A percentile compares a stretch with the other conserved stretches of the same genome.
Evolutionary conservation across 2,113 vertebrate species (phyloP).

Genomic region (Peromyscus polionotus): DNA sequence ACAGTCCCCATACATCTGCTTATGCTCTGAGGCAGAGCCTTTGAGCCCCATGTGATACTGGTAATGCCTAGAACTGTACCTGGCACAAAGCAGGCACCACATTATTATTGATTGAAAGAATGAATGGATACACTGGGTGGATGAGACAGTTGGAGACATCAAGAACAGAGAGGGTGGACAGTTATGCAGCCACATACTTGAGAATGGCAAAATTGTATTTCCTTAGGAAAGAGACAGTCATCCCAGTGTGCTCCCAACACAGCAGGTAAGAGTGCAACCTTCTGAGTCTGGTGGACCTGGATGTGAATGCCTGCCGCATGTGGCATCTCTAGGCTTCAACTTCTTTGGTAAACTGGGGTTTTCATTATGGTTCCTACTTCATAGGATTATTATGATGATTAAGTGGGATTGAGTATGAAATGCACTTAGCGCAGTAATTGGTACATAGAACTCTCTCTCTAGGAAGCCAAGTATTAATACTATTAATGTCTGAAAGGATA

Average conservation of each 20-base stretch:
- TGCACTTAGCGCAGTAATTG: not conserved
- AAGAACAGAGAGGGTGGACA: not conserved
- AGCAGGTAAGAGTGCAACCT: not conserved
- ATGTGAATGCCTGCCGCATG: not conserved
- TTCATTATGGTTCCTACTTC: not conserved
- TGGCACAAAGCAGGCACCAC: not conserved
- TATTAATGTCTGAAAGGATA: conserved; percentile 34
- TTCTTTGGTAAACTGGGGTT: conserved; percentile 30
- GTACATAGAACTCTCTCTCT: not conserved
- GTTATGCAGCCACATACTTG: not conserved
- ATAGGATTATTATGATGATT: not conserved
- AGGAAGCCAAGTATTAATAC: not conserved
- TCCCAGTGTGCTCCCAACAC: not conserved
- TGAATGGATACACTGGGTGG: not conserved
- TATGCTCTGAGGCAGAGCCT: not conserved
- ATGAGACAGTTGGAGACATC: not conserved
- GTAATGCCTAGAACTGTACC: not conserved
- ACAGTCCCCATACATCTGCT: not conserved
- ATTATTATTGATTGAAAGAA: not conserved
- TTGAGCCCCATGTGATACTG: not conserved
- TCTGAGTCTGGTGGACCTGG: not conserved
- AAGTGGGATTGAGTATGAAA: not conserved
- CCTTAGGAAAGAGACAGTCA: conserved; percentile 33
- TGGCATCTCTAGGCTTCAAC: conserved; percentile 24
- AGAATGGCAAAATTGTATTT: conserved; percentile 15